Evolutionary conservation across 2,888 invertebrate species (phyloP).

Genomic region (Rosalia funebris): DNA sequence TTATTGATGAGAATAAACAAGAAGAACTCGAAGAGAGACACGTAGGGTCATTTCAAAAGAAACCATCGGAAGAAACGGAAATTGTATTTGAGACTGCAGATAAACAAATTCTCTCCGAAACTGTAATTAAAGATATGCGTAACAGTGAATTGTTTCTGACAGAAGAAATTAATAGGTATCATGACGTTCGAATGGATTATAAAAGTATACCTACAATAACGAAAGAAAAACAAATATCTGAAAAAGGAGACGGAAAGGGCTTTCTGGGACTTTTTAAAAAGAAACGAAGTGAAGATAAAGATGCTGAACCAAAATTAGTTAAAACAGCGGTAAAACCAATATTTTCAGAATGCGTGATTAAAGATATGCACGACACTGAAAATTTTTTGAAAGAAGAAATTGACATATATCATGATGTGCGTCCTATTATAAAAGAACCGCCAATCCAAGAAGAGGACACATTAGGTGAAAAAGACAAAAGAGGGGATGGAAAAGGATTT

Average conservation of each 20-base stretch:
- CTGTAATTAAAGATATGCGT: not conserved
- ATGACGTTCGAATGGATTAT: not conserved
- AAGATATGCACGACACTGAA: conserved; percentile 28
- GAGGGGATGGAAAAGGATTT: conserved; percentile 4
- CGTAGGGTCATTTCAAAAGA: not conserved
- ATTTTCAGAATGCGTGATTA: conserved; percentile 16
- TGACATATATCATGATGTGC: conserved; percentile 34
- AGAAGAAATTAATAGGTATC: not conserved
- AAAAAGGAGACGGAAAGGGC: not conserved
- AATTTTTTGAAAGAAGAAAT: conserved; percentile 35
- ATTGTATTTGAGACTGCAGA: no score
- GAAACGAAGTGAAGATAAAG: conserved; percentile 1
- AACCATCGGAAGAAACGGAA: no score
- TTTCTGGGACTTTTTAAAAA: conserved; percentile 27
- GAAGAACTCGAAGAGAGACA: no score
- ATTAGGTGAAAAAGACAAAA: conserved; percentile 2
- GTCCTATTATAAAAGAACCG: conserved; percentile 1
- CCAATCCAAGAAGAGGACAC: not conserved
- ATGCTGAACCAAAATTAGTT: not conserved
- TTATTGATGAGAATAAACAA: not conserved
- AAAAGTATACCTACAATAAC: not conserved
- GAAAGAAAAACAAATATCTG: not conserved
- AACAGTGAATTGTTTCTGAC: not conserved
- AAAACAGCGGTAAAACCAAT: not conserved
- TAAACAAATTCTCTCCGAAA: not conserved